Conservation (phyloP, 1,140 invertebrate species). For the Scaptomyza graminum region DNA sequence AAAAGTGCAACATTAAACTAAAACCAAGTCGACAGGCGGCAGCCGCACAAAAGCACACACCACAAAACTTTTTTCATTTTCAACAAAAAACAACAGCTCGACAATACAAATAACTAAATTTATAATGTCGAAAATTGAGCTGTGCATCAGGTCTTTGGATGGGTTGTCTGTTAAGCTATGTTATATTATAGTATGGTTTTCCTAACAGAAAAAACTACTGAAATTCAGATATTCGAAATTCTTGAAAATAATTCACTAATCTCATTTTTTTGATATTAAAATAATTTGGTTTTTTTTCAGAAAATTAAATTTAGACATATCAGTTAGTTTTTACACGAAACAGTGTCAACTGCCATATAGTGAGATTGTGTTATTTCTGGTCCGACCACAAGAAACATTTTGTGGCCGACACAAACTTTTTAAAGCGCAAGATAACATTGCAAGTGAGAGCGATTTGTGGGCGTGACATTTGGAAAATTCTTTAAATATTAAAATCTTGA, state of each 20-base stretch:
- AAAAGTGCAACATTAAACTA: slow-evolving; percentile 71
- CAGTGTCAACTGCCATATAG: slow-evolving; percentile 63
- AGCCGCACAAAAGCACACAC: slow-evolving; percentile 49
- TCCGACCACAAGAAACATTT: slow-evolving; percentile 54
- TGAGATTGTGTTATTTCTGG: slow-evolving; percentile 73
- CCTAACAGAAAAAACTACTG: neutral
- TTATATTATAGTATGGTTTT: neutral
- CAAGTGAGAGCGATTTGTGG: slow-evolving; percentile 22
- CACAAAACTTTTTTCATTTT: slow-evolving; percentile 52
- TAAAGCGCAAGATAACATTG: slow-evolving; percentile 28
- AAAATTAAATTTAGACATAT: too few relatives aligned
- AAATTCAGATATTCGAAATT: too few relatives aligned
- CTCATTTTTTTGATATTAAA: too few relatives aligned
- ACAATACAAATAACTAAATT: slow-evolving; percentile 37
- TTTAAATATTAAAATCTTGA: slow-evolving; percentile 83
- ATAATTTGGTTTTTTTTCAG: too few relatives aligned
- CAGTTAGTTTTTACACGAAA: slow-evolving; percentile 44
- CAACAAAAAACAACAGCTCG: slow-evolving; percentile 1
- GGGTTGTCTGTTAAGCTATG: too few relatives aligned
- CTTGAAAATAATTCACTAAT: too few relatives aligned
- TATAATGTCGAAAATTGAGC: slow-evolving; percentile 40
- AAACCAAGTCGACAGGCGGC: slow-evolving; percentile 65
- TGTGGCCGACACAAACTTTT: slow-evolving; percentile 24
- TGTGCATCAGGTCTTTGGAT: slow-evolving; percentile 8
- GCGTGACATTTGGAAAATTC: slow-evolving; percentile 66